Conservation (phyloP, 2,797 vertebrate species). For the Okamejei kenojei region DNA sequence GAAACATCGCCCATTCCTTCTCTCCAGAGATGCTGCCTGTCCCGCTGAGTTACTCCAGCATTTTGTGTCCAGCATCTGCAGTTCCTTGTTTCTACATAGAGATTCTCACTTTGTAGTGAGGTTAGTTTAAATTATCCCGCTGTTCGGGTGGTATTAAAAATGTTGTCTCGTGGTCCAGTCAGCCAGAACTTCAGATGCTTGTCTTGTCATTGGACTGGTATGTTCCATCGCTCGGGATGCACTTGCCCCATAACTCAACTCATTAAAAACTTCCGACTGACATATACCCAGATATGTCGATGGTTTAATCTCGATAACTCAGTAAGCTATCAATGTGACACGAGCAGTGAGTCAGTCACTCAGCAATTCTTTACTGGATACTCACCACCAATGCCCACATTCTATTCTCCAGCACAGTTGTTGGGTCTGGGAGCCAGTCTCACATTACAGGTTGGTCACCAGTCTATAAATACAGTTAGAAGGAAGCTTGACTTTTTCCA, state of each 20-base stretch:
- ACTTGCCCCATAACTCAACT: not conserved
- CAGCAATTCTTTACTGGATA: not conserved
- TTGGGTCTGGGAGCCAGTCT: conserved; percentile 50
- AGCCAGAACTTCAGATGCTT: too few relatives aligned
- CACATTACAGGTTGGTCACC: conserved; percentile 54
- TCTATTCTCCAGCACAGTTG: conserved; percentile 50
- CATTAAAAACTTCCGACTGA: not conserved
- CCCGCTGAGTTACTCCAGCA: too few relatives aligned
- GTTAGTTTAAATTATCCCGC: too few relatives aligned
- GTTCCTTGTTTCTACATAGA: too few relatives aligned
- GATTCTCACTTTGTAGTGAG: too few relatives aligned
- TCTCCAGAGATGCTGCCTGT: too few relatives aligned
- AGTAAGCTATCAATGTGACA: not conserved
- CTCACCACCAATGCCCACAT: not conserved
- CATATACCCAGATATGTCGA: not conserved
- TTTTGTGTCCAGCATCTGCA: too few relatives aligned
- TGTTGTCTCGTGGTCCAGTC: too few relatives aligned
- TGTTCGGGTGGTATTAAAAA: too few relatives aligned
- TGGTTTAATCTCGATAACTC: not conserved
- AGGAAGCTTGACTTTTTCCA: not conserved
- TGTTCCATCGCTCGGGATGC: not conserved
- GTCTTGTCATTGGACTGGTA: too few relatives aligned
- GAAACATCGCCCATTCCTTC: too few relatives aligned
- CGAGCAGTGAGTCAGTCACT: not conserved
- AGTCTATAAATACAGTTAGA: conserved; percentile 55